Evolutionary conservation across 2,888 invertebrate genomes (phyloP).

Genomic region (Polietes domitor): DNA sequence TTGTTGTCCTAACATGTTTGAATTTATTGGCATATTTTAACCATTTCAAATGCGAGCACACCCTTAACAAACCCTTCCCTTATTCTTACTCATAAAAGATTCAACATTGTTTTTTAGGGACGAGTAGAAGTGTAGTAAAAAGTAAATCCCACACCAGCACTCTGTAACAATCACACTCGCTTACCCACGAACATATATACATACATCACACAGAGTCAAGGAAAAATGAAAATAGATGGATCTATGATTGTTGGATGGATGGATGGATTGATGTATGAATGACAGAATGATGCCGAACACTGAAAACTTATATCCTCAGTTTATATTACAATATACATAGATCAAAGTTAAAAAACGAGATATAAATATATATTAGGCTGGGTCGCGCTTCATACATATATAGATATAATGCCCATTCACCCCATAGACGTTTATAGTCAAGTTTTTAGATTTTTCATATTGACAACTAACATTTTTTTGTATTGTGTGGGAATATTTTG

Average conservation of each 20-base stretch:
- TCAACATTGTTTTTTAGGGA: background rate
- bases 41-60: background rate
- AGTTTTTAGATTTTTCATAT: too few species aligned
- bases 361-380: too few species aligned
- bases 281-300: background rate
- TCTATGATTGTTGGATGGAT: too few species aligned
- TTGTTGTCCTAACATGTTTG: too few species aligned
- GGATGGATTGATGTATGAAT: background rate
- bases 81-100: background rate
- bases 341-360: constrained; percentile 2
- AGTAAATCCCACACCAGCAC: background rate
- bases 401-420: too few species aligned
- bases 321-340: constrained; percentile 36
- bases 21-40: too few species aligned
- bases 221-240: background rate
- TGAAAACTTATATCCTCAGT: constrained; percentile 22
- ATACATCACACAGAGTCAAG: background rate
- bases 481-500: too few species aligned
- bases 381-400: too few species aligned
- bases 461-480: too few species aligned
- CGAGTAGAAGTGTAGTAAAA: background rate
- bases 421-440: too few species aligned
- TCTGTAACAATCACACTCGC: background rate
- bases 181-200: too few species aligned
- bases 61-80: background rate